A percentile compares a stretch with the other conserved stretches of the same genome.
These are phyloP conservation scores for Aulostomus chinensis DNA, from an alignment of 2,797 vertebrate species.

Conservation along the genomic window DNA sequence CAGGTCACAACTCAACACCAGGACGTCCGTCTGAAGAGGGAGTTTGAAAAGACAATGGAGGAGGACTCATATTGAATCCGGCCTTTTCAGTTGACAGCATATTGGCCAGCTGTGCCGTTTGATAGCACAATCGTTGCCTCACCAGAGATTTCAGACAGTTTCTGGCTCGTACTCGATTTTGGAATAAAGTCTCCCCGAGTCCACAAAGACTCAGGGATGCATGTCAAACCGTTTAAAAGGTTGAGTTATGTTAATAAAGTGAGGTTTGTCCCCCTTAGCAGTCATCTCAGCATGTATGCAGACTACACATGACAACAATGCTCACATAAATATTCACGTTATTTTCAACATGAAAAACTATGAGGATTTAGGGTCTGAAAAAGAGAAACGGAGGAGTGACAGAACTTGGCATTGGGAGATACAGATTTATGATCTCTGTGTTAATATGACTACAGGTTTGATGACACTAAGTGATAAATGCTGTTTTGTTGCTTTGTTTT, in stretches of 20 bases:
- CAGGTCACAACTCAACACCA: constrained; percentile 95
- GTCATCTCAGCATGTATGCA: constrained; percentile 8
- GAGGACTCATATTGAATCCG: neutral
- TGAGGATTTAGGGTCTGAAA: constrained; percentile 2
- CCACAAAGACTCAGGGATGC: constrained; percentile 12
- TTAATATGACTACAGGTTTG: constrained; percentile 19
- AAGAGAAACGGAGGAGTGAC: constrained; percentile 4
- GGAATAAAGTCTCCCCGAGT: constrained; percentile 1
- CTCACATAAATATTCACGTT: constrained; percentile 50
- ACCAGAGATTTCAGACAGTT: neutral
- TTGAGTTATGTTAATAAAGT: constrained; percentile 18
- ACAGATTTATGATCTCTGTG: constrained; percentile 1
- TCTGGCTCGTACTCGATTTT: constrained; percentile 1
- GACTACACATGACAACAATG: constrained; percentile 25
- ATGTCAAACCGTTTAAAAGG: constrained; percentile 13
- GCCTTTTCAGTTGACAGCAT: too few species aligned
- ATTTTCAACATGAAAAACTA: too few species aligned
- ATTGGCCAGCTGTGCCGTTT: neutral
- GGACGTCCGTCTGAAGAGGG: constrained; percentile 87
- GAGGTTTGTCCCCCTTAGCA: constrained; percentile 20
- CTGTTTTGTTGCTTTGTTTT: constrained; percentile 46
- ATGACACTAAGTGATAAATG: constrained; percentile 52
- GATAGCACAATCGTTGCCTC: neutral
- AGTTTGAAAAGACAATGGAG: neutral
- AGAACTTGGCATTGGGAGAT: constrained; percentile 13